Percentiles rank a stretch among this genome's conserved stretches.
phyloP scores from a whole-genome alignment of 2,797 vertebrate species.

The Melanotaenia trifasciata region DNA sequence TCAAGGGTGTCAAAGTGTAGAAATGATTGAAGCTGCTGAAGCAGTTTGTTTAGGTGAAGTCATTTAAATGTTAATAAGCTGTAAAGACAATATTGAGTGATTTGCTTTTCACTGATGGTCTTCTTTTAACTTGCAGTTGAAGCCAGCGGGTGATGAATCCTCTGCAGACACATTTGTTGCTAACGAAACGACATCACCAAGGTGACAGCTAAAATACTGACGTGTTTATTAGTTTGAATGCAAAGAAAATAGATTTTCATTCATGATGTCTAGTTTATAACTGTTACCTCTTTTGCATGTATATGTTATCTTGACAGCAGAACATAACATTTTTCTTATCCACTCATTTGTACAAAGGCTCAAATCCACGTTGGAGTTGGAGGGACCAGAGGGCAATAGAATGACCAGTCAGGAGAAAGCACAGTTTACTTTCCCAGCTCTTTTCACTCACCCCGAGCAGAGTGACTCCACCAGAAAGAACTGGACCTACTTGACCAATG shows the following conservation, averaged over 20 bases:
- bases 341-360: constrained; percentile 58
- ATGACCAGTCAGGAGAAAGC: constrained; percentile 70
- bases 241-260: background rate
- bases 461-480: constrained; percentile 83
- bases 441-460: constrained; percentile 73
- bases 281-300: background rate
- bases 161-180: constrained; percentile 83
- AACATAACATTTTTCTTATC: constrained; percentile 7
- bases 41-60: constrained; percentile 8
- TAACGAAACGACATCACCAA: constrained; percentile 86
- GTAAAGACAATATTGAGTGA: constrained; percentile 1
- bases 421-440: constrained; percentile 51
- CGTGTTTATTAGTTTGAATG: background rate
- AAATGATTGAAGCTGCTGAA: constrained; percentile 5
- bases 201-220: constrained; percentile 76
- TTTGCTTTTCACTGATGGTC: constrained; percentile 10
- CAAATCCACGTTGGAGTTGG: constrained; percentile 89
- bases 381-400: constrained; percentile 76
- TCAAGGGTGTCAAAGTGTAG: background rate
- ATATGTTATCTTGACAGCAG: constrained; percentile 7
- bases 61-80: constrained; percentile 46
- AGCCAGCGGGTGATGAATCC: constrained; percentile 86
- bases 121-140: constrained; percentile 74
- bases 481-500: constrained; percentile 88
- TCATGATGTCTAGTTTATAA: background rate